Evolutionary conservation across 1,140 invertebrate species (phyloP).

Genomic region (Eumeta japonica): DNA sequence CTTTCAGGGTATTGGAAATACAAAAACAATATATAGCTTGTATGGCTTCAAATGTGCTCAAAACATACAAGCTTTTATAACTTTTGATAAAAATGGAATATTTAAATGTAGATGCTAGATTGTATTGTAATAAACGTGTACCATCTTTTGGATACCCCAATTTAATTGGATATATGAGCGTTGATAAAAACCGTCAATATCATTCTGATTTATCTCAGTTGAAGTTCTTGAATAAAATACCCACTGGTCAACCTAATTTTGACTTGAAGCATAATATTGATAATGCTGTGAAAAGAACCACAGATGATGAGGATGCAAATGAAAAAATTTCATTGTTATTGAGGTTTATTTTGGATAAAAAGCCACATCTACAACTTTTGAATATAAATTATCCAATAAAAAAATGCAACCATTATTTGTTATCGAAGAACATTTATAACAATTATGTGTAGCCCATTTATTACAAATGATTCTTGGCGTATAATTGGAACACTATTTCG

Average conservation of each 20-base stretch:
- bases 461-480: constrained; percentile 58
- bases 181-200: constrained; percentile 32
- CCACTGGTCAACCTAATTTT: constrained; percentile 23
- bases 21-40: too few relatives aligned
- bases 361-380: too few relatives aligned
- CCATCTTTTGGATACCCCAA: too few relatives aligned
- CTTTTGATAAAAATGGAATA: too few relatives aligned
- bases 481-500: constrained; percentile 63
- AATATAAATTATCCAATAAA: too few relatives aligned
- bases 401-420: constrained; percentile 62
- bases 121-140: too few relatives aligned
- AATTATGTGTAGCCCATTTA: constrained; percentile 64
- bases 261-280: constrained; percentile 48
- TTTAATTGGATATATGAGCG: constrained; percentile 46
- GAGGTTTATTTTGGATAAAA: constrained; percentile 44
- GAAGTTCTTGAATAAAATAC: constrained; percentile 38
- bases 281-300: constrained; percentile 26
- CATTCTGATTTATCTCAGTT: constrained; percentile 34
- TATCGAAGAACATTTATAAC: constrained; percentile 67
- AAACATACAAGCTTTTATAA: too few relatives aligned
- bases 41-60: too few relatives aligned
- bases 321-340: constrained; percentile 46
- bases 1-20: too few relatives aligned
- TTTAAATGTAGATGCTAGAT: too few relatives aligned
- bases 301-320: constrained; percentile 14